Percentiles rank a stretch among this genome's conserved stretches.
Evolutionary conservation across 2,113 vertebrate genomes (phyloP).

Genomic region (Pseudorasbora parva): DNA sequence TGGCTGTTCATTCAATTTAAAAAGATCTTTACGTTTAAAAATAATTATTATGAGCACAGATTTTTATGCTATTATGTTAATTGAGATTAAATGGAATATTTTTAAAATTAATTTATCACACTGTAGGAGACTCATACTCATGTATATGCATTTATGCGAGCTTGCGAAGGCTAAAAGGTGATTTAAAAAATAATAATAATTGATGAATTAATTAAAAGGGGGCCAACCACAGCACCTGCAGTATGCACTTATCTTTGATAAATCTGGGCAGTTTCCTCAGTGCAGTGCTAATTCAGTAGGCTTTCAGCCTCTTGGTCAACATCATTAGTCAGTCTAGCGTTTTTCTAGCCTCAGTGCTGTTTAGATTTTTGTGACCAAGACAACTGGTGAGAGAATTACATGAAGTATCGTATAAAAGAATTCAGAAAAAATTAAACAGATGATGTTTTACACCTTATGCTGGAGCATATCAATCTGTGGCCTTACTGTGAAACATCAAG

Average conservation of each 20-base stretch:
- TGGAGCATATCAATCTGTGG: too few relatives aligned
- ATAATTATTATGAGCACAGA: not conserved
- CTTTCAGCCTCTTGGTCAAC: not conserved
- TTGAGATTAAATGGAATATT: not conserved
- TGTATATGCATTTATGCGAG: not conserved
- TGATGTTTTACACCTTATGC: not conserved
- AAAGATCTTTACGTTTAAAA: not conserved
- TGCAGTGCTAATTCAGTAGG: not conserved
- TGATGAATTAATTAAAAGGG: not conserved
- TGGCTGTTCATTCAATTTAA: not conserved
- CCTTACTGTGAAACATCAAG: too few relatives aligned
- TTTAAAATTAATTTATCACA: not conserved
- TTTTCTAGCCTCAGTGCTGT: not conserved
- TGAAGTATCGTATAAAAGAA: not conserved
- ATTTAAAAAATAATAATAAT: not conserved
- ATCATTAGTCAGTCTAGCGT: not conserved
- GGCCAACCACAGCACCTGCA: not conserved
- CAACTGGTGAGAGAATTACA: slow-evolving; percentile 4
- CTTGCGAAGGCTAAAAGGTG: not conserved
- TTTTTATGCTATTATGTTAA: not conserved
- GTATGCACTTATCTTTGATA: not conserved
- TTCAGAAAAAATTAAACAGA: not conserved
- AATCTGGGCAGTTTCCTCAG: not conserved
- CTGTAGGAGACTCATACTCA: not conserved
- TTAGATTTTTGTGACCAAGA: not conserved